Percentiles rank a stretch among this genome's conserved stretches.
phyloP scores from a whole-genome alignment of 2,888 invertebrate species.

The Ectobius pallidus region DNA sequence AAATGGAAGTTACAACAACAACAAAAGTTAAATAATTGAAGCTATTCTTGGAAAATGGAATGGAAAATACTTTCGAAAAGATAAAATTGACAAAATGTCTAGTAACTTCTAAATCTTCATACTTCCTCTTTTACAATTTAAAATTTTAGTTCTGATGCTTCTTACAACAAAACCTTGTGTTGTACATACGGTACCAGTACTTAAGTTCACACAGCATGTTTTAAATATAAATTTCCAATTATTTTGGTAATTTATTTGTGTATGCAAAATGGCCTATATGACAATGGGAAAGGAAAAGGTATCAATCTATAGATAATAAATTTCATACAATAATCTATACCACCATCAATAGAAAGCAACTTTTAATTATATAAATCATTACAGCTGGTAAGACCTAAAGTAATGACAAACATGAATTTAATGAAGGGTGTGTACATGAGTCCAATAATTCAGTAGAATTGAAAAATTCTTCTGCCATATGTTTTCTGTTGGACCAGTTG shows the following conservation, averaged over 20 bases:
- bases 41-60: too few relatives aligned
- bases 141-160: neutral
- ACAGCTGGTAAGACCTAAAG: neutral
- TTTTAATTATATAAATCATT: neutral
- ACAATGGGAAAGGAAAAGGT: neutral
- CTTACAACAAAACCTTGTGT: neutral
- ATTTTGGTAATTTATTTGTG: neutral
- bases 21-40: too few relatives aligned
- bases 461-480: neutral
- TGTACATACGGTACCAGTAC: neutral
- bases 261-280: neutral
- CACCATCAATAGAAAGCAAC: neutral
- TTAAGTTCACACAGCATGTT: neutral
- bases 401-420: neutral
- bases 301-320: neutral
- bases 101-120: too few relatives aligned
- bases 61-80: too few relatives aligned
- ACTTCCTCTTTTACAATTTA: too few relatives aligned
- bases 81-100: too few relatives aligned
- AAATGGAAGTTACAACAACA: too few relatives aligned
- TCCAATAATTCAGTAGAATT: neutral
- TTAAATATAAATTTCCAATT: neutral
- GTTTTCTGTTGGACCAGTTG: neutral
- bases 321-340: too few relatives aligned
- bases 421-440: neutral